phyloP scores from a whole-genome alignment of 2,888 invertebrate species.

The Cryptus viduatorius region DNA sequence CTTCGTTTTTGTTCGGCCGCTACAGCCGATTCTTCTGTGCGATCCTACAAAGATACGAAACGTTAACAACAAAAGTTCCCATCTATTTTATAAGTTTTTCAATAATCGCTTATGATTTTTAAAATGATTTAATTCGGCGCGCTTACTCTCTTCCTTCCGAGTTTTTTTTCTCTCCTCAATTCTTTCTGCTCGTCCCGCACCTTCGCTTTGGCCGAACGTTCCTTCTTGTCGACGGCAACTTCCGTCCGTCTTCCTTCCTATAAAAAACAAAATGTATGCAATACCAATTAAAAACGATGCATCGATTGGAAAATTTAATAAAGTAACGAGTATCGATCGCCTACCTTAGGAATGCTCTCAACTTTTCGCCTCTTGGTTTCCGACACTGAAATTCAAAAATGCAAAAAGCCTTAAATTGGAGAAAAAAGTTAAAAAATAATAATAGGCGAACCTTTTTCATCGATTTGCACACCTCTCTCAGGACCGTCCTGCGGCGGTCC shows the following conservation, averaged over 20 bases:
- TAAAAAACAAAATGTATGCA: slow-evolving; percentile 43
- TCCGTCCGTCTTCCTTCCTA: slow-evolving; percentile 82
- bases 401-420: slow-evolving; percentile 6
- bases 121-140: too few species aligned
- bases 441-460: slow-evolving; percentile 15
- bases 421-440: slow-evolving; percentile 28
- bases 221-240: slow-evolving; percentile 80
- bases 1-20: slow-evolving; percentile 91
- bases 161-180: slow-evolving; percentile 92
- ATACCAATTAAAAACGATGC: slow-evolving; percentile 29
- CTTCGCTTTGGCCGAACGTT: slow-evolving; percentile 83
- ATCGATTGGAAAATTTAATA: slow-evolving; percentile 55
- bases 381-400: slow-evolving; percentile 81
- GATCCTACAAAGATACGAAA: slow-evolving; percentile 86
- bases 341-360: slow-evolving; percentile 92
- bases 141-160: slow-evolving; percentile 92
- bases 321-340: slow-evolving; percentile 85
- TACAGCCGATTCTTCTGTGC: slow-evolving; percentile 89
- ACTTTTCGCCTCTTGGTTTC: slow-evolving; percentile 95
- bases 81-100: not conserved
- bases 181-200: slow-evolving; percentile 92
- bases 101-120: too few species aligned
- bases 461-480: slow-evolving; percentile 86
- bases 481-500: slow-evolving; percentile 83
- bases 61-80: slow-evolving; percentile 10